A percentile compares a stretch with the other conserved stretches of the same genome.
These are phyloP conservation scores for Frankliniella fusca DNA, from an alignment of 2,888 invertebrate genomes.

Conservation along the genomic window DNA sequence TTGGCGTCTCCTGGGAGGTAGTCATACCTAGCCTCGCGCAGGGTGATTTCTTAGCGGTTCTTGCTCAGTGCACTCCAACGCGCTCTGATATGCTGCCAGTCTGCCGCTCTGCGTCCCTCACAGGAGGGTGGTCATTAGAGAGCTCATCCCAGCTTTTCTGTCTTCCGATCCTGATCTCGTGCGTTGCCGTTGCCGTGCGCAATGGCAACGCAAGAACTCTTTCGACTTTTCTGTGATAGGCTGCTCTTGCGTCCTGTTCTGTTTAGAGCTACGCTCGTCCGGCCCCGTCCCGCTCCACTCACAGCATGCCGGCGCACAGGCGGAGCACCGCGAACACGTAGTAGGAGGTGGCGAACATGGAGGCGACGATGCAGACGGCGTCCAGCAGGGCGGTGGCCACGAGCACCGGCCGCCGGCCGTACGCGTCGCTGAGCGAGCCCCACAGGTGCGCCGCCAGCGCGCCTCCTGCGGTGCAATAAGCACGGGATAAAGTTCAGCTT, in stretches of 20 bases:
- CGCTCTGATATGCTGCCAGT: no score
- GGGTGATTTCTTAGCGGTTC: no score
- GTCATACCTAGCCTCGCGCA: no score
- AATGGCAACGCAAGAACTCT: no score
- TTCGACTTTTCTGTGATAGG: no score
- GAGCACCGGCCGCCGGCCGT: slow-evolving; percentile 62
- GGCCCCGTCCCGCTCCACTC: slow-evolving; percentile 38
- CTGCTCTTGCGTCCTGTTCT: not conserved
- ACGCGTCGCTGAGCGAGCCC: slow-evolving; percentile 52
- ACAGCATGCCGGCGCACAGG: slow-evolving; percentile 60
- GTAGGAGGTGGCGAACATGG: slow-evolving; percentile 59
- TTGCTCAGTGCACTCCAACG: no score
- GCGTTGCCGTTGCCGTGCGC: no score
- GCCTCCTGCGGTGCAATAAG: not conserved
- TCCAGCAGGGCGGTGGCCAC: slow-evolving; percentile 53
- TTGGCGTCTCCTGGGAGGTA: no score
- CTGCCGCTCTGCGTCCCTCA: no score
- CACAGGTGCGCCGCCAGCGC: not conserved
- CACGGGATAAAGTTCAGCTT: not conserved
- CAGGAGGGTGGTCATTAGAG: no score
- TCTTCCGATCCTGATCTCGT: no score
- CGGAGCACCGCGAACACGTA: slow-evolving; percentile 57
- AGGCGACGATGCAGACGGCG: slow-evolving; percentile 53
- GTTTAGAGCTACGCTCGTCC: not conserved
- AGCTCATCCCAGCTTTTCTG: no score